phyloP scores from a whole-genome alignment of 2,797 vertebrate species.

The Lepus townsendii region DNA sequence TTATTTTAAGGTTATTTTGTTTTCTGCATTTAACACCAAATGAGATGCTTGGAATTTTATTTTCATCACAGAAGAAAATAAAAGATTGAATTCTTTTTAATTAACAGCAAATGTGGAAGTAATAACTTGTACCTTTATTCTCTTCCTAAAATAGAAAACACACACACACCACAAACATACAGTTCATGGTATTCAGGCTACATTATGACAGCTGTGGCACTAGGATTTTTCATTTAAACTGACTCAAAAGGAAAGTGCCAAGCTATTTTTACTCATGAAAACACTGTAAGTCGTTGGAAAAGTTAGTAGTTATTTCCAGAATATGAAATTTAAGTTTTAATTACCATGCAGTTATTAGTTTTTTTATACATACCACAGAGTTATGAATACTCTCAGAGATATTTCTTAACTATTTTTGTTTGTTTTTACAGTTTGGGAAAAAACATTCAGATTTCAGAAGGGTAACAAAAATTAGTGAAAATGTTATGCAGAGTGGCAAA shows the following conservation, averaged over 20 bases:
- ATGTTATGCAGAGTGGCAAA: neutral
- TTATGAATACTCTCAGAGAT: neutral
- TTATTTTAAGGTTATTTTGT: conserved; percentile 52
- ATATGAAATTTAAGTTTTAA: neutral
- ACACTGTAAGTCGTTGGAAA: neutral
- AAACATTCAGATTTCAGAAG: neutral
- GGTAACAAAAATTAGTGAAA: neutral
- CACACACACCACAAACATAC: neutral
- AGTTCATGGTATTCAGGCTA: neutral
- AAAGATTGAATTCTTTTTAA: conserved; percentile 17
- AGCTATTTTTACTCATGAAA: neutral
- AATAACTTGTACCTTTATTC: neutral
- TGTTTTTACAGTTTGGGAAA: neutral
- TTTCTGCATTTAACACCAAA: conserved; percentile 40
- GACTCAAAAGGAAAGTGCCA: neutral
- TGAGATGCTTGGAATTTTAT: conserved; percentile 38
- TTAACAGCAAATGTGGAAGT: neutral
- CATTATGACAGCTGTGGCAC: neutral
- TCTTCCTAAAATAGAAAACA: conserved; percentile 19
- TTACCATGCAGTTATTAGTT: neutral
- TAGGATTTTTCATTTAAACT: neutral
- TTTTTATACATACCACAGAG: neutral
- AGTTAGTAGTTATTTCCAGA: neutral
- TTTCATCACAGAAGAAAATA: conserved; percentile 41
- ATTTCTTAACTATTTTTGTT: neutral